phyloP scores from a whole-genome alignment of 2,797 vertebrate species.

The Eidolon dupreanum region DNA sequence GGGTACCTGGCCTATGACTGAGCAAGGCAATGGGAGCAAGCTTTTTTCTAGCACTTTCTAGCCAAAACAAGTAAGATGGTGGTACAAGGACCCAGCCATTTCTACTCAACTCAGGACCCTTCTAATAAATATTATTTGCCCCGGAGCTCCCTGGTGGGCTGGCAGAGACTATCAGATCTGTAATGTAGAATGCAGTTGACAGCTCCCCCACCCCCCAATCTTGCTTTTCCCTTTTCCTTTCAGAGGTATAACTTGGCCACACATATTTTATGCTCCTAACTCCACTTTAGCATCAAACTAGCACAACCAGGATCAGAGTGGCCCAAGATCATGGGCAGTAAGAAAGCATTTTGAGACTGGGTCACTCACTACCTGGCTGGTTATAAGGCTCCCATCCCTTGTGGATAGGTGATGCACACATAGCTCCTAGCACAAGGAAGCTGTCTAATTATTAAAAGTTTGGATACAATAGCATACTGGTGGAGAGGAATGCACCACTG shows the following conservation, averaged over 20 bases:
- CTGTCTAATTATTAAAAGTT: background rate
- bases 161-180: background rate
- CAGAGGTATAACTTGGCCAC: background rate
- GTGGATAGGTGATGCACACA: background rate
- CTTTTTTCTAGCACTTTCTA: background rate
- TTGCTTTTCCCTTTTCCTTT: background rate
- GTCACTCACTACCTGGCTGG: background rate
- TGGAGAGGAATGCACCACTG: background rate
- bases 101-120: background rate
- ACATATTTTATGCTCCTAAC: background rate
- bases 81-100: background rate
- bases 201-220: background rate
- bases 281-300: background rate
- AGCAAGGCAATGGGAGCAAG: background rate
- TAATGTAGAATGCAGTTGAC: background rate
- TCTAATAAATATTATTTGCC: background rate
- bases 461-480: background rate
- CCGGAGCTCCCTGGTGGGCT: background rate
- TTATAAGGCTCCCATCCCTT: background rate
- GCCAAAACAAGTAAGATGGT: background rate
- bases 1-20: background rate
- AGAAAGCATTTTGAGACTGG: background rate
- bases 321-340: background rate
- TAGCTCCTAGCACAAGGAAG: background rate
- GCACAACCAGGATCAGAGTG: background rate